These are phyloP conservation scores for Pantherophis guttatus DNA, from an alignment of 2,113 vertebrate genomes.

Conservation along the genomic window DNA sequence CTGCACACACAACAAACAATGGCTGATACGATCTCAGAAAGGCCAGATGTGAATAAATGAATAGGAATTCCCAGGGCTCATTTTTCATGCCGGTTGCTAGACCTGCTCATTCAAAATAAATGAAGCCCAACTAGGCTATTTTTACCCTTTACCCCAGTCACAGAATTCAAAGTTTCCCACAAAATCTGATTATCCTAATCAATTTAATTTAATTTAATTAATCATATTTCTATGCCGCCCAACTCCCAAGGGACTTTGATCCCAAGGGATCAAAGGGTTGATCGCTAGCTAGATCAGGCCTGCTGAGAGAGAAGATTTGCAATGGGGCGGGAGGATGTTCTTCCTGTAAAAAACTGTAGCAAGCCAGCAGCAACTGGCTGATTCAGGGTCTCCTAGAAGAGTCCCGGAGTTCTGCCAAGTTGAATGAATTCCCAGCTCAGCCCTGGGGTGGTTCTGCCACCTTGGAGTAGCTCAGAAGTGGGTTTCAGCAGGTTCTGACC, in stretches of 20 bases:
- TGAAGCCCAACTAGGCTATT: background rate
- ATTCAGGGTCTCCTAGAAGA: background rate
- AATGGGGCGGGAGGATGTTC: background rate
- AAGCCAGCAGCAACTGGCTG: no score
- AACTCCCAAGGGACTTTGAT: no score
- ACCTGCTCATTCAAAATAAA: background rate
- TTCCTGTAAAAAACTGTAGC: background rate
- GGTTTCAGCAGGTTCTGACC: no score
- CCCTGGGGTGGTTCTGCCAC: fast-evolving
- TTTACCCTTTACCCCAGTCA: background rate
- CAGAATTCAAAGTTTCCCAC: background rate
- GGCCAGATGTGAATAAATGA: no score
- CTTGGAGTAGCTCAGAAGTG: background rate
- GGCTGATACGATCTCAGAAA: background rate
- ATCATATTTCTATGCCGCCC: no score
- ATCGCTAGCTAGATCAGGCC: background rate
- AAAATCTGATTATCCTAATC: background rate
- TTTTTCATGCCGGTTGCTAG: no score
- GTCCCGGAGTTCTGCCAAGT: background rate
- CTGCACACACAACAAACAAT: no score
- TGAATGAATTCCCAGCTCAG: background rate
- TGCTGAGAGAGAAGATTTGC: background rate
- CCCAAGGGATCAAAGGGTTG: background rate
- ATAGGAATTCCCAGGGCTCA: background rate
- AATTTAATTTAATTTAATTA: no score